A percentile compares a stretch with the other conserved stretches of the same genome.
Evolutionary conservation across 2,113 vertebrate species (phyloP).

Genomic region (Podarcis cretensis): DNA sequence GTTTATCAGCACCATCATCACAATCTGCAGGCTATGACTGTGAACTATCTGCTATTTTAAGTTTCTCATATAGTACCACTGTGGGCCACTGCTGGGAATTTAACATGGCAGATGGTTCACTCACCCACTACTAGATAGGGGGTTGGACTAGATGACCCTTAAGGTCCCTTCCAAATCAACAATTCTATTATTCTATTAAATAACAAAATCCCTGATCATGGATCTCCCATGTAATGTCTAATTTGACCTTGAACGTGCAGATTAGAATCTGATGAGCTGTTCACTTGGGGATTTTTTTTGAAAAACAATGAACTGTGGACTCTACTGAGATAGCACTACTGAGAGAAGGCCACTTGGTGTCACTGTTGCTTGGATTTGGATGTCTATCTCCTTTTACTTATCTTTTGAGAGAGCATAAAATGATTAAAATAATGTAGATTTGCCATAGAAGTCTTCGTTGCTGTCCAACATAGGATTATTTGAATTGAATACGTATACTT

Average conservation of each 20-base stretch:
- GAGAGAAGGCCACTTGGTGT: conserved; percentile 28
- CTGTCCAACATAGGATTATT: background rate
- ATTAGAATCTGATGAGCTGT: background rate
- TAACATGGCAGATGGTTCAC: background rate
- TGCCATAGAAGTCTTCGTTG: background rate
- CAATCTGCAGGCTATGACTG: background rate
- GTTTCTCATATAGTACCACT: background rate
- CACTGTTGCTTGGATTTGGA: background rate
- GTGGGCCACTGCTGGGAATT: background rate
- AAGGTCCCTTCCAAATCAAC: too few species aligned
- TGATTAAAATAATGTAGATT: background rate
- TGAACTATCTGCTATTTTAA: background rate
- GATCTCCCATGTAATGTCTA: too few species aligned
- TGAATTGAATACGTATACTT: background rate
- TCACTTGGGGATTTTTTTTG: fast-evolving
- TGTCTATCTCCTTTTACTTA: fast-evolving
- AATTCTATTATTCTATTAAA: too few species aligned
- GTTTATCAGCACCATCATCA: background rate
- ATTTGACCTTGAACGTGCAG: too few species aligned
- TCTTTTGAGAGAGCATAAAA: background rate
- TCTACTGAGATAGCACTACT: background rate
- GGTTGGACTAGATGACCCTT: too few species aligned
- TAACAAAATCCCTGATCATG: too few species aligned
- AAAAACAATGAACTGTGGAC: background rate
- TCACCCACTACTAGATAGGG: background rate